Percentiles rank a stretch among this genome's conserved stretches.
Evolutionary conservation across 2,797 vertebrate genomes (phyloP).

Genomic region (Luscinia luscinia): DNA sequence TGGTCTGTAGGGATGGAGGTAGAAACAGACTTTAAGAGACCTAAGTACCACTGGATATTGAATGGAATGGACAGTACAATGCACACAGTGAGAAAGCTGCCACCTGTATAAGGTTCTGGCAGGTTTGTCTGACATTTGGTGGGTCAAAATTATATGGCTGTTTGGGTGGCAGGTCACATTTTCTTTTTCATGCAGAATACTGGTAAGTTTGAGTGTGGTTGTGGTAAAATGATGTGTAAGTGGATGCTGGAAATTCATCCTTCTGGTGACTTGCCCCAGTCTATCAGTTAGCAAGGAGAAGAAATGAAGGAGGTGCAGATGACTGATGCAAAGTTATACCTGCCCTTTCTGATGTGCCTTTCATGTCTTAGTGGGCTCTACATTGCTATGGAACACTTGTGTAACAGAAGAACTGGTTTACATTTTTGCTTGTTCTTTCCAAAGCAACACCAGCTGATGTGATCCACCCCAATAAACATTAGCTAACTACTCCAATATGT

Average conservation of each 20-base stretch:
- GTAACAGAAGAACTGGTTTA: neutral
- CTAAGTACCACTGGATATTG: neutral
- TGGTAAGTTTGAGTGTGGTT: neutral
- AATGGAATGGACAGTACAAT: neutral
- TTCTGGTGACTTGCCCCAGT: neutral
- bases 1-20: neutral
- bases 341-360: neutral
- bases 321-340: neutral
- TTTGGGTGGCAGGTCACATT: neutral
- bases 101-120: neutral
- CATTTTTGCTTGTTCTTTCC: neutral
- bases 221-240: neutral
- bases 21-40: neutral
- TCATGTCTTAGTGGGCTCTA: neutral
- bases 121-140: neutral
- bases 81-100: neutral
- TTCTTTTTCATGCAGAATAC: neutral
- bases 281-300: neutral
- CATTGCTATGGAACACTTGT: neutral
- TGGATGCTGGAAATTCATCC: neutral
- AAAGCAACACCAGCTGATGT: neutral
- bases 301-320: neutral
- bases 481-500: slow-evolving; percentile 32
- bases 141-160: neutral
- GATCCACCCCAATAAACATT: slow-evolving; percentile 16